Evolutionary conservation across 2,888 invertebrate species (phyloP).

Genomic region (Lagria hirta): DNA sequence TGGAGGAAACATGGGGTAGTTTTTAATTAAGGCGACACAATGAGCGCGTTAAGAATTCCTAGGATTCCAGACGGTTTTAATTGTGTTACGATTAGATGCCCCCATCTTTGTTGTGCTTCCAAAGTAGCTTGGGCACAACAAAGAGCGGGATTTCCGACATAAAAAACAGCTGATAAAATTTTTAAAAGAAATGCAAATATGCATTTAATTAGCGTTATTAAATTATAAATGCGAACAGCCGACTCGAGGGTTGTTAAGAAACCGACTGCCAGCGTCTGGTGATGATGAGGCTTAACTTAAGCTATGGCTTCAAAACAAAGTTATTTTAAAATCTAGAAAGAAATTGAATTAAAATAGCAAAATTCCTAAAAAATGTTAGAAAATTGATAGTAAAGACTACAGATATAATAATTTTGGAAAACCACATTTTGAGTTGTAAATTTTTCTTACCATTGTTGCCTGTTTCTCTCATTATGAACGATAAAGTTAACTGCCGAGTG

Average conservation of each 20-base stretch:
- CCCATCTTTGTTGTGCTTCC: slow-evolving; percentile 34
- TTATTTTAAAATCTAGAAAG: no score
- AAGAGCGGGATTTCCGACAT: slow-evolving; percentile 24
- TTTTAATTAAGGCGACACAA: slow-evolving; percentile 56
- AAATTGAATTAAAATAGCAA: no score
- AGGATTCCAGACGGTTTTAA: slow-evolving; percentile 51
- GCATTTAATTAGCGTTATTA: slow-evolving; percentile 53
- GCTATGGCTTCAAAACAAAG: no score
- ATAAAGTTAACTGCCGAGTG: no score
- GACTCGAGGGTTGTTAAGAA: slow-evolving; percentile 34
- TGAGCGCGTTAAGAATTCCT: slow-evolving; percentile 54
- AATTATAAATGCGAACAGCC: slow-evolving; percentile 50
- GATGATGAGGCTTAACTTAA: no score
- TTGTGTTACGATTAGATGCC: slow-evolving; percentile 48
- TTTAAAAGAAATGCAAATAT: slow-evolving; percentile 49
- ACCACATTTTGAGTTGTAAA: no score
- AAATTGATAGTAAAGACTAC: no score
- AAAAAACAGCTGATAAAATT: slow-evolving; percentile 41
- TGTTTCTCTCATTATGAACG: no score
- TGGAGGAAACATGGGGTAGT: slow-evolving; percentile 47
- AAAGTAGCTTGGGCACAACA: slow-evolving; percentile 7
- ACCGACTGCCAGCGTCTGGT: no score
- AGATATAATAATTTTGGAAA: no score
- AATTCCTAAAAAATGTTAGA: no score
- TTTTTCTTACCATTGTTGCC: no score